Evolutionary conservation across 2,888 invertebrate genomes (phyloP).

Genomic region (Theretra japonica): DNA sequence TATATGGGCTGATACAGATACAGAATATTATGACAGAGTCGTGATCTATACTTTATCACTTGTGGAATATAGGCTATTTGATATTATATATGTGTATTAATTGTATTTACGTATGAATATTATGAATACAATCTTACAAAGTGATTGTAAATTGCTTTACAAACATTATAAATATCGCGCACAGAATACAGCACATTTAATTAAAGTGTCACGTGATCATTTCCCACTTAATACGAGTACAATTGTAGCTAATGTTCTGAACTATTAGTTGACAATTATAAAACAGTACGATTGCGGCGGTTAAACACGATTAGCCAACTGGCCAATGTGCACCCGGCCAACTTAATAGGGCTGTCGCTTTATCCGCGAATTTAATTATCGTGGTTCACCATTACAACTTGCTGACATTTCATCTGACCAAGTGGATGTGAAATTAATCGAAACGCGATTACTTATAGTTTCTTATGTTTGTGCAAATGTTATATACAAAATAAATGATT

Average conservation of each 20-base stretch:
- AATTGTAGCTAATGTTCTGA: background rate
- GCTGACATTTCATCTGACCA: constrained; percentile 5
- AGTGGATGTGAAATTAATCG: background rate
- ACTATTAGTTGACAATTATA: constrained; percentile 14
- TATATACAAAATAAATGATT: too few relatives aligned
- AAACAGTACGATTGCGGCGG: constrained; percentile 10
- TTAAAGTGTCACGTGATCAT: background rate
- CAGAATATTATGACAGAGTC: too few relatives aligned
- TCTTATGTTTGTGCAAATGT: too few relatives aligned
- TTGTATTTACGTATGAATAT: too few relatives aligned
- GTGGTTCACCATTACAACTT: constrained; percentile 4
- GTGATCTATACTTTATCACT: too few relatives aligned
- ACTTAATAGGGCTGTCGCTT: constrained; percentile 23
- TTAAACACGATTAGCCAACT: constrained; percentile 2
- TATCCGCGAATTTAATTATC: constrained; percentile 18
- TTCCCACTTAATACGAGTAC: constrained; percentile 8
- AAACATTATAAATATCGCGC: too few relatives aligned
- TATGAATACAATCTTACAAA: too few relatives aligned
- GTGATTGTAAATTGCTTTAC: too few relatives aligned
- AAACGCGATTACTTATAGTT: background rate
- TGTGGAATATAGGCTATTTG: too few relatives aligned
- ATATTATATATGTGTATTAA: too few relatives aligned
- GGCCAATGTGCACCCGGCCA: constrained; percentile 12
- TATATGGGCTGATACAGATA: too few relatives aligned
- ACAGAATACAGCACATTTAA: background rate